Base-by-base conservation (phyloP, 2,113 vertebrate species). In the Burhinus oedicnemus region DNA sequence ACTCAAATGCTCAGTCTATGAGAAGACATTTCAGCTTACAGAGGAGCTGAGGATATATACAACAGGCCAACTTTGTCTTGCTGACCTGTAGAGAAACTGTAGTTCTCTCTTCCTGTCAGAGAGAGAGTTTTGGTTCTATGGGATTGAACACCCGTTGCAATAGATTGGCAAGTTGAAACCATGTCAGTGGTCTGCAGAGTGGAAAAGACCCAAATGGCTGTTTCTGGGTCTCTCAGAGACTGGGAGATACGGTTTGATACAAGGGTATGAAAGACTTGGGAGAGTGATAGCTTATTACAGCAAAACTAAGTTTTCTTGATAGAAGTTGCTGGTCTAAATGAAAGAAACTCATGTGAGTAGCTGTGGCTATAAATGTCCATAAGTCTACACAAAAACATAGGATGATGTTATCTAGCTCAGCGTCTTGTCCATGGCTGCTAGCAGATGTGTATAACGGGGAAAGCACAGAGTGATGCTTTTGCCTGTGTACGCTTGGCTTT, bases 1-100 rank as follows among this genome's bases (percentile, higher is more conserved):
- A 54, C 26, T n/a, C 8, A 2, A 78, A 54, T 0, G 0, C n/a
- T n/a, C 7, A 2, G n/a, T 61, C n/a, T 34, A 7, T 68, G 60
- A 47, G 66, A 61, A 74, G 52, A 49, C 38, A 15, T 52, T 38
- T 40, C 51, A 54, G 34, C 34, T 72, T 44, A 26, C 42, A 60
- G 84, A 52, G 30, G 18, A 40, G 54, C 45, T 47, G 79, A 66
- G 45, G 44, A 36, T 60, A 29, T 29, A 18, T n/a, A 60, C 42
- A 78, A 47, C 30, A 55, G 52, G 54, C 29, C 34, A 54, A 19
- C 30, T 55, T 52, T 34, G 32, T 44, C 36, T 57, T 55, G 17
- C 44, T 86, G 27, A 70, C 29, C 9, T 52, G 42, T 22, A 40
- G n/a, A 78, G 38, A 68, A 49, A 57, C 13, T n/a, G 11, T 25